Evolutionary conservation across 2,113 vertebrate genomes (phyloP).

Genomic region (Toxotes chatareus): DNA sequence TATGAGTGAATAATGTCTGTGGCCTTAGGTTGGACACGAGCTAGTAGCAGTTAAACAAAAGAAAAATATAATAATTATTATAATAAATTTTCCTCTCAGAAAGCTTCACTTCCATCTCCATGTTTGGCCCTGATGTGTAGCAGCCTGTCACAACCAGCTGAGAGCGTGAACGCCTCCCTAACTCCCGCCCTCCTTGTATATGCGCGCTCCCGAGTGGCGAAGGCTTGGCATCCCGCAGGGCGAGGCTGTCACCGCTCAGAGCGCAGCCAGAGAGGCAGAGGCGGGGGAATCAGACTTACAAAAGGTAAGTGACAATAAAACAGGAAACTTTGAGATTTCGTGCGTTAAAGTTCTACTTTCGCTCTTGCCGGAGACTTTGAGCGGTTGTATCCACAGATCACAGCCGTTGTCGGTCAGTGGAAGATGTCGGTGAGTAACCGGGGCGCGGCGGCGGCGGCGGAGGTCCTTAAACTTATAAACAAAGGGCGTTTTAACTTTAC

Average conservation of each 20-base stretch:
- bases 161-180: neutral
- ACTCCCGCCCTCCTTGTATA: neutral
- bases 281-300: no score
- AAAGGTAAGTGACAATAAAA: neutral
- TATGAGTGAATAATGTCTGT: no score
- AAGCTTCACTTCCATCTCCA: neutral
- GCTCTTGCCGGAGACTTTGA: no score
- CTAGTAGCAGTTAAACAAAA: no score
- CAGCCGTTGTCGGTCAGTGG: no score
- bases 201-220: constrained; percentile 12
- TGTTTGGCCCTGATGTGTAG: neutral
- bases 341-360: neutral
- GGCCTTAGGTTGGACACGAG: no score
- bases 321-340: neutral
- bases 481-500: no score
- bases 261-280: neutral
- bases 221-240: neutral
- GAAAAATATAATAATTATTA: no score
- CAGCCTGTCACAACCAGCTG: neutral
- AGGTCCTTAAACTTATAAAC: neutral
- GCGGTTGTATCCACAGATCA: no score
- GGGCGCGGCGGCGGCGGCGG: neutral
- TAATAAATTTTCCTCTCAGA: no score
- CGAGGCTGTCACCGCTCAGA: neutral
- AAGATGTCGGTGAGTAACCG: no score